A percentile compares a stretch with the other conserved stretches of the same genome.
phyloP scores from a whole-genome alignment of 2,888 invertebrate genomes.

The Cremastinae sp. region DNA sequence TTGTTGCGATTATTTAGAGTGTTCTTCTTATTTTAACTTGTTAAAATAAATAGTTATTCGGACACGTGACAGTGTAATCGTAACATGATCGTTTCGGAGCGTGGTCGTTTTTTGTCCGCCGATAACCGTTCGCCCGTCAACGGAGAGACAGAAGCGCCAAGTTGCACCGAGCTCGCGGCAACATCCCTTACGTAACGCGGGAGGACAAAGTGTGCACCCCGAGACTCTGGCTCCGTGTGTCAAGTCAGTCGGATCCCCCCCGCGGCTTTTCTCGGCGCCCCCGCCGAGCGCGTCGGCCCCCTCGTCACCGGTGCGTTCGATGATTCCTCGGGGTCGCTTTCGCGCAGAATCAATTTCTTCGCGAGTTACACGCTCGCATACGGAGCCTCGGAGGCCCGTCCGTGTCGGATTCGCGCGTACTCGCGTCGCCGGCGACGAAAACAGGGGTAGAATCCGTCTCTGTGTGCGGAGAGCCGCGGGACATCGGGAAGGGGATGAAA shows the following conservation, averaged over 20 bases:
- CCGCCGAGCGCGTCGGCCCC: slow-evolving; percentile 59
- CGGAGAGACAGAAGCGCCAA: neutral
- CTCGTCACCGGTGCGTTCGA: too few species aligned
- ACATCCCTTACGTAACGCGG: slow-evolving; percentile 67
- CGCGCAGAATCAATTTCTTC: slow-evolving; percentile 78
- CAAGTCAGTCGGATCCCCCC: slow-evolving; percentile 39
- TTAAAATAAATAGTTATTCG: too few species aligned
- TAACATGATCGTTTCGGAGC: too few species aligned
- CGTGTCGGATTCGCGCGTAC: neutral
- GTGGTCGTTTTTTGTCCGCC: too few species aligned
- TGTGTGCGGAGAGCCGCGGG: too few species aligned
- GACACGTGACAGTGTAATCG: too few species aligned
- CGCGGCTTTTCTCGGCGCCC: slow-evolving; percentile 43
- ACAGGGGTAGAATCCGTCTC: slow-evolving; percentile 48
- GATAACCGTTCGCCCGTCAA: neutral
- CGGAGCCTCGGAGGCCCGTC: neutral
- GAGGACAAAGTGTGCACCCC: too few species aligned
- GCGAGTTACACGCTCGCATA: slow-evolving; percentile 21
- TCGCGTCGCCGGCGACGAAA: slow-evolving; percentile 12
- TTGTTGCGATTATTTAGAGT: too few species aligned
- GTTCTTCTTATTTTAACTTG: too few species aligned
- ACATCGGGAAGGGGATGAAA: slow-evolving; percentile 17
- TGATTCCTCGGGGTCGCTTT: slow-evolving; percentile 62
- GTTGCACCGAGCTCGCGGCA: slow-evolving; percentile 43
- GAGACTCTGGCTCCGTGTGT: slow-evolving; percentile 57